Evolutionary conservation across 2,888 invertebrate species (phyloP), one percentile per base, ranked within the genome.

Genomic region (Polymixis lichenea): DNA sequence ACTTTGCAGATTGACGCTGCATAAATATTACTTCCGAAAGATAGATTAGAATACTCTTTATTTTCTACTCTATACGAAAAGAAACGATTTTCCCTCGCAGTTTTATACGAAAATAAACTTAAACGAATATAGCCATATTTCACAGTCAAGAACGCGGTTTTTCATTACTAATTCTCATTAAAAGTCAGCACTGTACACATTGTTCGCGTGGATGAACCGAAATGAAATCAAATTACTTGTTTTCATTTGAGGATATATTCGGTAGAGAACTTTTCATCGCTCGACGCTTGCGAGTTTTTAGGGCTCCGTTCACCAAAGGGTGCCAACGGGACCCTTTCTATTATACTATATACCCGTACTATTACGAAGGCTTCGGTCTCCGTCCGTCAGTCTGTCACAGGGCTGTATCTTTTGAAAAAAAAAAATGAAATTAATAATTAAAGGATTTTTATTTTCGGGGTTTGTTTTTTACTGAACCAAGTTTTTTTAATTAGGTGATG

Each of bases 191-290:
- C 65, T 49, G 74, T 80, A 28, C 19, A 56, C 53, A 72, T 58
- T 82, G 69, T 53, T 74, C 74, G 70, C 68, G 19, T 60, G 65
- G 28, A 51, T 83, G 62, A 70, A 22, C 46, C 51, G 38, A 75
- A 73, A 80, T 78, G 72, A 76, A 86, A 80, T 74, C 73, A 67
- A 87, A 77, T 87, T 85, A 78, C 64, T 62, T 62, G 58, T 68
- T 73, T 65, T 66, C 62, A 80, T 62, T 71, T 53, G 62, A 49
- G 49, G 22, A 67, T 76, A 61, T 66, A 65, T 79, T 74, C 32
- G 55, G 60, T 32, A 43, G 55, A 75, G 53, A 76, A 73, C 46
- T 61, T 72, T 82, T 70, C 67, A 61, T 46, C 66, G 55, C 71
- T 55, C 61, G 38, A 58, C 61, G 38, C 51, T 72, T 25, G 53